Conservation (phyloP, 1,140 invertebrate species). For the Colletes gigas region DNA sequence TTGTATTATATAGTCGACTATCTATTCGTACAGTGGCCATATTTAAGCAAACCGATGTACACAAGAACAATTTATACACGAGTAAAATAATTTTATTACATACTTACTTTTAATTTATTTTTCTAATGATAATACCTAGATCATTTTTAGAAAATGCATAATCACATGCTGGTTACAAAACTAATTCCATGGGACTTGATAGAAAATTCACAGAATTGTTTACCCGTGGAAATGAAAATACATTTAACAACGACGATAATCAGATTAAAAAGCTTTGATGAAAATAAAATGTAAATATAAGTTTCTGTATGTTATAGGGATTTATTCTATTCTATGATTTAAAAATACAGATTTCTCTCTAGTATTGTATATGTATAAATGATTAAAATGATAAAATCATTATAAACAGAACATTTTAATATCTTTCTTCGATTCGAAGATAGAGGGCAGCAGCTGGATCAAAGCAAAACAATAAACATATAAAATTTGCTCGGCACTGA, state of each 20-base stretch:
- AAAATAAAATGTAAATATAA: slow-evolving; percentile 64
- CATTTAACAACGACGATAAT: slow-evolving; percentile 60
- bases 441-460: no score
- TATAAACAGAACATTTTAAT: no score
- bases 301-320: background rate
- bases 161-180: slow-evolving; percentile 40
- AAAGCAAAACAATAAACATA: no score
- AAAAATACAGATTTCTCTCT: no score
- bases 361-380: no score
- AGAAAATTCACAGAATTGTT: slow-evolving; percentile 59
- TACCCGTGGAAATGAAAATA: slow-evolving; percentile 70
- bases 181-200: slow-evolving; percentile 69
- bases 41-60: slow-evolving; percentile 68
- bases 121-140: slow-evolving; percentile 10
- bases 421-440: background rate
- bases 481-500: no score
- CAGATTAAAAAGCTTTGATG: slow-evolving; percentile 44
- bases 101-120: slow-evolving; percentile 30
- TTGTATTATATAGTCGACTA: slow-evolving; percentile 91
- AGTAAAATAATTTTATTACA: slow-evolving; percentile 61
- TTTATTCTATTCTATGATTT: background rate
- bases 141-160: slow-evolving; percentile 57
- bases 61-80: slow-evolving; percentile 63
- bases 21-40: slow-evolving; percentile 95
- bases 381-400: no score